These are phyloP conservation scores for Sylvia borin DNA, from an alignment of 2,797 vertebrate genomes.

Conservation along the genomic window DNA sequence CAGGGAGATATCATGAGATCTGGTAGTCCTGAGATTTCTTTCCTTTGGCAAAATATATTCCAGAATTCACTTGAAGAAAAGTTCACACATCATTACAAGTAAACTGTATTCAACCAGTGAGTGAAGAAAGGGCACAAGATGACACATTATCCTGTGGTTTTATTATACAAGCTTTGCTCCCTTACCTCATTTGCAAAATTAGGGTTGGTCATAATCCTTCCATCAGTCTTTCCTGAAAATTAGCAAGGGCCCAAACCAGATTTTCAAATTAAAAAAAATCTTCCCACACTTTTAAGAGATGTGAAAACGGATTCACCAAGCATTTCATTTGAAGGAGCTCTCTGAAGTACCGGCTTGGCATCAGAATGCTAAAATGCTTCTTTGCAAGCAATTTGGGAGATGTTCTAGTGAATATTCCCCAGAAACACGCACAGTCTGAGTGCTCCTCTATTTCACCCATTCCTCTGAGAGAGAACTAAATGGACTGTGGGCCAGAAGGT, in stretches of 20 bases:
- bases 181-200: constrained; percentile 64
- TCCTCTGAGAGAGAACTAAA: background rate
- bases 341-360: background rate
- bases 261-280: constrained; percentile 48
- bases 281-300: constrained; percentile 57
- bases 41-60: constrained; percentile 60
- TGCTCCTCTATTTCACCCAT: background rate
- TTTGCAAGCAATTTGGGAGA: background rate
- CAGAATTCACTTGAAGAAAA: constrained; percentile 39
- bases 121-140: constrained; percentile 38
- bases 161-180: constrained; percentile 18
- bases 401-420: background rate
- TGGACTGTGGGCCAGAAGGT: background rate
- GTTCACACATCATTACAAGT: constrained; percentile 45
- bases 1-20: constrained; percentile 50
- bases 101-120: background rate
- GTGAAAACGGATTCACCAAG: constrained; percentile 24
- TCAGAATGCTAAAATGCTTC: background rate
- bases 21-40: constrained; percentile 40
- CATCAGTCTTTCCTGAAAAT: constrained; percentile 54
- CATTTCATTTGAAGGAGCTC: background rate
- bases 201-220: constrained; percentile 54
- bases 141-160: constrained; percentile 49
- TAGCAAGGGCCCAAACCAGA: constrained; percentile 49
- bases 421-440: rapidly evolving